phyloP scores from a whole-genome alignment of 2,113 vertebrate species.

The Penelope pileata region DNA sequence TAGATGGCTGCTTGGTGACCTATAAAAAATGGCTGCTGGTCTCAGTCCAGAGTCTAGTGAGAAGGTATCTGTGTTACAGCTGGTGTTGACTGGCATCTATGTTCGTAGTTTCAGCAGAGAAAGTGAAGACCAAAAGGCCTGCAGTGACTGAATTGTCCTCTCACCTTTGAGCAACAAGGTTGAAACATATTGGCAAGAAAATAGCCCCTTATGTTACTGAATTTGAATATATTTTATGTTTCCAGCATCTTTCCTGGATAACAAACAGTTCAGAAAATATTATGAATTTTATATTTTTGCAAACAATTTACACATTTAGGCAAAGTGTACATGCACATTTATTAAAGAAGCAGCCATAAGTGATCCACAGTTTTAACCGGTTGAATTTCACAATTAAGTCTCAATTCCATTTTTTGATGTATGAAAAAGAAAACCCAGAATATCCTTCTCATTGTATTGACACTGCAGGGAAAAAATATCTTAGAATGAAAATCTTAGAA shows the following conservation, averaged over 20 bases:
- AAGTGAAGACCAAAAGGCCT: not conserved
- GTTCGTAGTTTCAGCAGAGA: not conserved
- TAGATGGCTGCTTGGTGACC: slow-evolving; percentile 34
- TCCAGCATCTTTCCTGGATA: not conserved
- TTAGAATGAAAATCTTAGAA: not conserved
- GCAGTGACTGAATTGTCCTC: not conserved
- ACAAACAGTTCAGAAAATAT: not conserved
- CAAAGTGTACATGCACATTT: not conserved
- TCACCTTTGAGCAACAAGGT: not conserved
- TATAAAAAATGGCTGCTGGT: not conserved
- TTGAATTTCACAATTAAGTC: not conserved
- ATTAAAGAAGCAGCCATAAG: not conserved
- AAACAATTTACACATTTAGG: not conserved
- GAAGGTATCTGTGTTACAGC: not conserved
- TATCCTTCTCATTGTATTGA: not conserved
- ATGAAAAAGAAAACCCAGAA: not conserved
- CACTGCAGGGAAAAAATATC: not conserved
- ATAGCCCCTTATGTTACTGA: not conserved
- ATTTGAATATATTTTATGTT: not conserved
- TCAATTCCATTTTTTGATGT: not conserved
- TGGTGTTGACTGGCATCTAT: not conserved
- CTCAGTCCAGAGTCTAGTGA: not conserved
- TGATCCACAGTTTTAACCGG: not conserved
- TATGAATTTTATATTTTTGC: not conserved
- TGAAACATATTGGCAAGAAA: not conserved